Evolutionary conservation across 2,797 vertebrate species (phyloP).

Genomic region (Sebastes trivittatus): DNA sequence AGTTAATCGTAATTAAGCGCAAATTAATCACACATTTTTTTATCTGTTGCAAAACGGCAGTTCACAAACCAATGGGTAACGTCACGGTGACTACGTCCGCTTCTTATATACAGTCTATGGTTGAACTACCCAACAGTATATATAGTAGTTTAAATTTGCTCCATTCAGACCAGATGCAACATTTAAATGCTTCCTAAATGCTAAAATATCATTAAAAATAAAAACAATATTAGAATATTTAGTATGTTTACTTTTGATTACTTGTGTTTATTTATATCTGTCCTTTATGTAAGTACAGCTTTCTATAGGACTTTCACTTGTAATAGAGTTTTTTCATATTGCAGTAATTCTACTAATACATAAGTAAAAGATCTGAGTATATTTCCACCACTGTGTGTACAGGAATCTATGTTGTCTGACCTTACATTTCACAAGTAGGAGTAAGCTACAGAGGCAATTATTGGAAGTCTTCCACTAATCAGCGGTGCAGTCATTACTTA

Average conservation of each 20-base stretch:
- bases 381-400: too few species aligned
- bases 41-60: too few species aligned
- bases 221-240: neutral
- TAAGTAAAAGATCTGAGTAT: neutral
- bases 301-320: neutral
- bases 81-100: too few species aligned
- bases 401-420: neutral
- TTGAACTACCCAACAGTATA: neutral
- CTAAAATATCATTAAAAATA: neutral
- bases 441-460: neutral
- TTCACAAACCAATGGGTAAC: too few species aligned
- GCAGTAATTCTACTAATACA: neutral
- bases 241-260: neutral
- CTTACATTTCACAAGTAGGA: neutral
- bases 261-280: neutral
- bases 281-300: neutral
- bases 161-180: neutral
- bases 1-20: too few species aligned
- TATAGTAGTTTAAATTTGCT: neutral
- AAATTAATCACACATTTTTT: too few species aligned
- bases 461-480: neutral
- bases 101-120: too few species aligned
- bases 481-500: neutral
- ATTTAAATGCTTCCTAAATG: neutral
- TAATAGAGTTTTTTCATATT: neutral